A percentile compares a stretch with the other conserved stretches of the same genome.
Conservation (phyloP, 2,113 vertebrate genomes). For the Arothron firmamentum region DNA sequence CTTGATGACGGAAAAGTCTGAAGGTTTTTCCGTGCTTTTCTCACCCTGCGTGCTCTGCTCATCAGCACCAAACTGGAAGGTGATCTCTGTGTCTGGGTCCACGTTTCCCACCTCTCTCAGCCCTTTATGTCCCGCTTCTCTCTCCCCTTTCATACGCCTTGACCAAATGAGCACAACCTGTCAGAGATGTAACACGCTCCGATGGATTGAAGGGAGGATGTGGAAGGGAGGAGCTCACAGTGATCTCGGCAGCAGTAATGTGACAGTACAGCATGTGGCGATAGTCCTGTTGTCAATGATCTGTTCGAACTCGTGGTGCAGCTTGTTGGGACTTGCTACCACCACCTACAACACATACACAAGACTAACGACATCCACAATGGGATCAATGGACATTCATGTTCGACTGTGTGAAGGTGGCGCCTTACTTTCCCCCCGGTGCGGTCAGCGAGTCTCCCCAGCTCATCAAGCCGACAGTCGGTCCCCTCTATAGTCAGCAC, state of each 20-base stretch:
- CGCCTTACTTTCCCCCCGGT: conserved; percentile 73
- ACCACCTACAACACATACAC: conserved; percentile 55
- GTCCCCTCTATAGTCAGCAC: conserved; percentile 76
- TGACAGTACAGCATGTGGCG: conserved; percentile 67
- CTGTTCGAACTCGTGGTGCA: conserved; percentile 63
- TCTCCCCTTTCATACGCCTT: conserved; percentile 68
- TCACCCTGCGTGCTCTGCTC: conserved; percentile 44
- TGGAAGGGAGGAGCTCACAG: conserved; percentile 52
- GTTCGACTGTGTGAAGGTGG: no score
- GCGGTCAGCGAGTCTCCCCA: conserved; percentile 74
- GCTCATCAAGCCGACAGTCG: conserved; percentile 74
- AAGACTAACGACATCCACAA: not conserved
- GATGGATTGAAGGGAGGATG: not conserved
- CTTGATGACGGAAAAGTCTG: not conserved
- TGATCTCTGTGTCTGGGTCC: conserved; percentile 63
- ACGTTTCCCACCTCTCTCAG: conserved; percentile 69
- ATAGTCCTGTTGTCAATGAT: conserved; percentile 62
- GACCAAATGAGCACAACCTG: not conserved
- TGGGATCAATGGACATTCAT: not conserved
- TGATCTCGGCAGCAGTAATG: conserved; percentile 62
- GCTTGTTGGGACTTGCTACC: conserved; percentile 51
- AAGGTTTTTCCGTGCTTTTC: not conserved
- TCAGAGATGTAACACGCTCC: no score
- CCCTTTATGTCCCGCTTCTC: conserved; percentile 47
- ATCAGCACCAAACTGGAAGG: conserved; percentile 63